phyloP scores from a whole-genome alignment of 2,888 invertebrate genomes.

The Phorcus lineatus region DNA sequence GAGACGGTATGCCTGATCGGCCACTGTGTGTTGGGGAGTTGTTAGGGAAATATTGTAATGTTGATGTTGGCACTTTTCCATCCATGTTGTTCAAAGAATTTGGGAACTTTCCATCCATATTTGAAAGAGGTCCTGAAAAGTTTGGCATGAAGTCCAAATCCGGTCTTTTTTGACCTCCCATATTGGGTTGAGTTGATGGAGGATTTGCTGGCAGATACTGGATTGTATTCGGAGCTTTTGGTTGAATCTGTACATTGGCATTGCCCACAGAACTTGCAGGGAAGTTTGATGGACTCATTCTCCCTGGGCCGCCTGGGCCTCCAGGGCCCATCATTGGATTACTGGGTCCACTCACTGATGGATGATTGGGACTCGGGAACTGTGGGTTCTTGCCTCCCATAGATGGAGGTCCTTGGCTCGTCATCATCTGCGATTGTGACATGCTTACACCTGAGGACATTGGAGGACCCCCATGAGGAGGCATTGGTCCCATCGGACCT shows the following conservation, averaged over 20 bases:
- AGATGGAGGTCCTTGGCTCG: conserved; percentile 30
- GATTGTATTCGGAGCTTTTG: conserved; percentile 97
- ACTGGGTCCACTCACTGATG: background rate
- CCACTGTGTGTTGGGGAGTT: conserved; percentile 37
- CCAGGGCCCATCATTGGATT: conserved; percentile 43
- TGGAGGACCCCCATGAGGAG: conserved; percentile 38
- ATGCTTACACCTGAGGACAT: conserved; percentile 34
- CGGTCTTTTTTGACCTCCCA: conserved; percentile 45
- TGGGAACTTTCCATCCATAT: conserved; percentile 80
- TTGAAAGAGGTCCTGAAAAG: conserved; percentile 88
- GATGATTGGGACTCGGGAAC: conserved; percentile 36
- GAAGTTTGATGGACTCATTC: conserved; percentile 57
- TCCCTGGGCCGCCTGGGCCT: conserved; percentile 36
- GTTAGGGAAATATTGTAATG: conserved; percentile 83
- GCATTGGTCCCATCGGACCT: conserved; percentile 27
- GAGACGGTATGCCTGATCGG: conserved; percentile 35
- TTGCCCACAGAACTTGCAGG: conserved; percentile 79
- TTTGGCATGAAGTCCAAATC: conserved; percentile 83
- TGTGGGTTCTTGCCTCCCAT: conserved; percentile 41
- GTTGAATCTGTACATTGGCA: conserved; percentile 91
- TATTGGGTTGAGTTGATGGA: conserved; percentile 78
- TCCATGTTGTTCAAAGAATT: conserved; percentile 82
- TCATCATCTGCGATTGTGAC: conserved; percentile 38
- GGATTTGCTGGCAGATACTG: conserved; percentile 97
- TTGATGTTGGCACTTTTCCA: conserved; percentile 83